Percentiles rank a stretch among this genome's conserved stretches.
Evolutionary conservation across 2,797 vertebrate species (phyloP).

Genomic region (Rhinophrynus dorsalis): DNA sequence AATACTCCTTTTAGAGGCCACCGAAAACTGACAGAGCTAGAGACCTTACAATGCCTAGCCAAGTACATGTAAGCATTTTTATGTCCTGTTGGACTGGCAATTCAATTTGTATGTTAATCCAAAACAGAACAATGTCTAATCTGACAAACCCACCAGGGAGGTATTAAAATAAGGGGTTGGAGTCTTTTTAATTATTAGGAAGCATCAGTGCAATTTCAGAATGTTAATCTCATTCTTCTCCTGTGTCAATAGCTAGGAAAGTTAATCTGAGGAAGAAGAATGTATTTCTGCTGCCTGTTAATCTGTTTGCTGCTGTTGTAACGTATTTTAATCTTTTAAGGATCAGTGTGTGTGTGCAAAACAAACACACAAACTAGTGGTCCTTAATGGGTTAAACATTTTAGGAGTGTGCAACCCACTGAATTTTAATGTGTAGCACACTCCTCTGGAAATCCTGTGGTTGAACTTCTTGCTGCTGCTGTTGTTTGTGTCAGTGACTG

Average conservation of each 20-base stretch:
- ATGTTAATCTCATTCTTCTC: constrained; percentile 9
- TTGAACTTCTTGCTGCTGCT: too few relatives aligned
- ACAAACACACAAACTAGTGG: too few relatives aligned
- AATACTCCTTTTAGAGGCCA: constrained; percentile 15
- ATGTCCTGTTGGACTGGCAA: constrained; percentile 24
- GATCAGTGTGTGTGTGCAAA: too few relatives aligned
- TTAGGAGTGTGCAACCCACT: too few relatives aligned
- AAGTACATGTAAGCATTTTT: constrained; percentile 18
- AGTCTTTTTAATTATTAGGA: constrained; percentile 36
- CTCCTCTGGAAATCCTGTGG: too few relatives aligned
- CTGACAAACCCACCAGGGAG: constrained; percentile 21
- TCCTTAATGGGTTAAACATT: too few relatives aligned
- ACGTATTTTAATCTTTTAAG: too few relatives aligned
- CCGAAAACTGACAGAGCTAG: not conserved
- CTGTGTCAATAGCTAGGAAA: constrained; percentile 4
- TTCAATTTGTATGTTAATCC: constrained; percentile 49
- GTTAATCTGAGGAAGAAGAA: not conserved
- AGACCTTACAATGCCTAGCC: constrained; percentile 3
- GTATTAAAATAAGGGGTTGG: constrained; percentile 18
- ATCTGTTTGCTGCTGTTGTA: not conserved
- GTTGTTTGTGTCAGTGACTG: too few relatives aligned
- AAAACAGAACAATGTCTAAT: constrained; percentile 25
- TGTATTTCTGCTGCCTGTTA: not conserved
- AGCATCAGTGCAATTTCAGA: constrained; percentile 16
- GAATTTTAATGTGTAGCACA: too few relatives aligned